Percentiles rank a stretch among this genome's conserved stretches.
Evolutionary conservation across 2,113 vertebrate species (phyloP).

Genomic region (Varanus salvator): DNA sequence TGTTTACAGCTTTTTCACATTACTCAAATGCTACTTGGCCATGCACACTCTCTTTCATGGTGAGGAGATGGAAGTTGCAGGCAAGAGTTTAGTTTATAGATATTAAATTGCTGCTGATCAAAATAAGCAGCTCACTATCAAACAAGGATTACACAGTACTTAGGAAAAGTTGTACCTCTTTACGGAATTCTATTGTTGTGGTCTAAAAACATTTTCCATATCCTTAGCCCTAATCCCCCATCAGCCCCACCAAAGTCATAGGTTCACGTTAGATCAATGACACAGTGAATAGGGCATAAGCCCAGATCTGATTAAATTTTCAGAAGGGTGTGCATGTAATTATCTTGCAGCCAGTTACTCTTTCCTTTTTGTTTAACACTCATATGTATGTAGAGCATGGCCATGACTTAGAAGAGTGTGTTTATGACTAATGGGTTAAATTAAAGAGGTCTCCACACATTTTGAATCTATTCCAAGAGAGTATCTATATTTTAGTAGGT

Average conservation of each 20-base stretch:
- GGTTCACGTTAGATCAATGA: constrained; percentile 25
- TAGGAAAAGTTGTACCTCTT: not conserved
- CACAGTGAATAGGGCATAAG: not conserved
- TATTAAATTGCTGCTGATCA: not conserved
- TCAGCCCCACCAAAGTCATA: not conserved
- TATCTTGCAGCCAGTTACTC: constrained; percentile 26
- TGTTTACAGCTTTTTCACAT: not conserved
- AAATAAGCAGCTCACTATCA: not conserved
- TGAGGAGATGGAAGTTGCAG: not conserved
- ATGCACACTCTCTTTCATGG: not conserved
- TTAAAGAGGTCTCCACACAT: constrained; percentile 48
- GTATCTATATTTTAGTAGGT: constrained; percentile 74
- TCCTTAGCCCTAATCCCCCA: not conserved
- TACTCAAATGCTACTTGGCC: not conserved
- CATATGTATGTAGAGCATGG: constrained; percentile 28
- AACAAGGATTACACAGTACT: not conserved
- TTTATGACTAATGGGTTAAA: constrained; percentile 61
- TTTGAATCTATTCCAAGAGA: constrained; percentile 64
- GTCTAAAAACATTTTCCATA: not conserved
- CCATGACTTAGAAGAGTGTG: constrained; percentile 25
- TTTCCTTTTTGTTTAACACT: constrained; percentile 27
- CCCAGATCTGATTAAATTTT: constrained; percentile 18
- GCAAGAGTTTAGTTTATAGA: not conserved
- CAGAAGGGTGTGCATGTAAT: not conserved
- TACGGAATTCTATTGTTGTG: not conserved